These are phyloP conservation scores for Tenodera sinensis DNA, from an alignment of 2,888 invertebrate genomes.

Conservation along the genomic window DNA sequence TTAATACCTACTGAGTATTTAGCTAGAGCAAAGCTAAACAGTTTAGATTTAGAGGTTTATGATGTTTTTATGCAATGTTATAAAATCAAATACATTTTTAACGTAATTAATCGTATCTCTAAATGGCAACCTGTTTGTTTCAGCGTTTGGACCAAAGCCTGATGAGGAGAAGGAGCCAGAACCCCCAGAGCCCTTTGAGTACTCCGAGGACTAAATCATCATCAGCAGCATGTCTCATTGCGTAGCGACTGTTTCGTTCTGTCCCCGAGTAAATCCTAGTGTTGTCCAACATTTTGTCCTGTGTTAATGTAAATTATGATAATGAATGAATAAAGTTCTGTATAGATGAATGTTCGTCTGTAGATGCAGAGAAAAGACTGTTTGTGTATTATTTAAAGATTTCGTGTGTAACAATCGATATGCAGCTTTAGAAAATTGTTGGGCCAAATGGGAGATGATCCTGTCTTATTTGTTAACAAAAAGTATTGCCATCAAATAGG, in stretches of 20 bases:
- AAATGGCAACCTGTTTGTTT: slow-evolving; percentile 34
- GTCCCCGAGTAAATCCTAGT: not conserved
- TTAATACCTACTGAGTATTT: no score
- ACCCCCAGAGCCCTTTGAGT: slow-evolving; percentile 97
- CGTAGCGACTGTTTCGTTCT: not conserved
- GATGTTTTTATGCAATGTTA: not conserved
- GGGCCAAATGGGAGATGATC: no score
- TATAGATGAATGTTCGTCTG: not conserved
- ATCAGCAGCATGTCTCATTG: not conserved
- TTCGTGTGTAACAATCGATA: no score
- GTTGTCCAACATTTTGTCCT: not conserved
- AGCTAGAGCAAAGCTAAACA: no score
- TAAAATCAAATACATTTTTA: not conserved
- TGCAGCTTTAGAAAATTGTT: no score
- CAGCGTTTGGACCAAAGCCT: slow-evolving; percentile 80
- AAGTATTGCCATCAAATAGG: no score
- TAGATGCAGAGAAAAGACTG: not conserved
- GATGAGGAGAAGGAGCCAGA: slow-evolving; percentile 97
- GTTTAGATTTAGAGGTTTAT: no score
- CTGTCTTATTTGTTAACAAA: no score
- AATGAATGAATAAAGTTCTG: not conserved
- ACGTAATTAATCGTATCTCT: no score
- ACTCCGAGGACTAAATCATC: slow-evolving; percentile 68
- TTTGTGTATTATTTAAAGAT: no score
- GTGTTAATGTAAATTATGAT: not conserved